A percentile compares a stretch with the other conserved stretches of the same genome.
These are phyloP conservation scores for Molorchus minor DNA, from an alignment of 2,888 invertebrate species.

Conservation along the genomic window DNA sequence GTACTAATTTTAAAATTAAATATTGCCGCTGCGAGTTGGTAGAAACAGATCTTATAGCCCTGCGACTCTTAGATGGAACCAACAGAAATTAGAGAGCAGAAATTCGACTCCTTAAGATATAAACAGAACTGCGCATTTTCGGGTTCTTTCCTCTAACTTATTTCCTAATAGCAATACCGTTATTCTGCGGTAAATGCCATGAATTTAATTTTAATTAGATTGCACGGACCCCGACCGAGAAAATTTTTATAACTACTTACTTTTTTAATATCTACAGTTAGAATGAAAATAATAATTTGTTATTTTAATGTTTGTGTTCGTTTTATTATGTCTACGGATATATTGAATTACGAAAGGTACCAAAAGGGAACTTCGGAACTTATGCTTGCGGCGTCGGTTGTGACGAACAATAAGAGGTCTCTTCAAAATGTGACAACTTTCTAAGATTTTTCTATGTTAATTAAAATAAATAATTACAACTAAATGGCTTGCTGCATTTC, in stretches of 20 bases:
- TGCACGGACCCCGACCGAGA: conserved; percentile 56
- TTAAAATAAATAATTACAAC: too few relatives aligned
- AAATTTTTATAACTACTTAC: conserved; percentile 38
- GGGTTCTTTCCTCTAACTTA: conserved; percentile 18
- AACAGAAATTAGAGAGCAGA: conserved; percentile 9
- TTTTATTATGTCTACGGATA: conserved; percentile 12
- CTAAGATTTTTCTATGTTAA: background rate
- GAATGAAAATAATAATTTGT: conserved; percentile 28
- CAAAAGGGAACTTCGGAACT: conserved; percentile 11
- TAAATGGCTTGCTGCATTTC: too few relatives aligned
- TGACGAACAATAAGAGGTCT: conserved; percentile 21
- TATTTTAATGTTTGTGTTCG: conserved; percentile 18
- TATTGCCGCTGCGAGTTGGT: background rate
- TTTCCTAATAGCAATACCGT: conserved; percentile 21
- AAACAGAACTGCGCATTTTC: conserved; percentile 13
- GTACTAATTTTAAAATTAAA: conserved; percentile 13
- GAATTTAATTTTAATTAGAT: conserved; percentile 42
- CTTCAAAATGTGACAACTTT: conserved; percentile 2
- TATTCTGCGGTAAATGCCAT: conserved; percentile 12
- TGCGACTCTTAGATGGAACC: conserved; percentile 3
- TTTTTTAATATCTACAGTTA: conserved; percentile 39
- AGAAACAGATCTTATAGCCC: background rate
- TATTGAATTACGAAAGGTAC: conserved; percentile 11
- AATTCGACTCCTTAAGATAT: conserved; percentile 8
- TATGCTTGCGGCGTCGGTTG: background rate